Base-by-base conservation (phyloP, 2,888 invertebrate species). In the Portevinia maculata region DNA sequence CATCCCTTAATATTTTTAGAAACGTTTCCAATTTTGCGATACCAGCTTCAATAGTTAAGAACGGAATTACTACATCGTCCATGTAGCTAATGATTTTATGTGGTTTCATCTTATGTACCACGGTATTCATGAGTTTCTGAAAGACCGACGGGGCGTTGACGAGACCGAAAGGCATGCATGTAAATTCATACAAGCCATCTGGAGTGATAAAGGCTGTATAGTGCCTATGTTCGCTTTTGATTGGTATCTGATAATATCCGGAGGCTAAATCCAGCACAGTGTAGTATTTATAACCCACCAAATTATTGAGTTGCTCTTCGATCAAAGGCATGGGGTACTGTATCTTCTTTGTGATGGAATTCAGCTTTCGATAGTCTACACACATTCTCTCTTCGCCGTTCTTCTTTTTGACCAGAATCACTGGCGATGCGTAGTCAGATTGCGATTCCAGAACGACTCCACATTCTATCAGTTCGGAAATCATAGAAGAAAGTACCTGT, bases 391-490 rank as follows among this genome's bases (percentile, higher is more conserved):
- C 17, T 21, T 53, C 21, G 0, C 53, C 57, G 13, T 48, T 64
- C 4, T 74, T 74, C 21, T 64, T 57, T n/a, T 73, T 73, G 0
- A 73, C 53, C 0, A 73, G 13, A 8, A 62, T 55, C 0, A 62
- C 62, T 0, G 53, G 73, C 0, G 73, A 62, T 3, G 62, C 17
- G 11, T 37, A 55, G 3, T 55, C 62, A 1, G 71, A 71, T 11
- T 60, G 41, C 6, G 69, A 70, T 32, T 70, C 70, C 21, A 11
- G 15, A 5, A 64, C 34, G 13, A 48, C 13, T 48, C 62, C 62
- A 21, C 19, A 15, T 41, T 65, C 13, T n/a, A 53, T 39, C 13
- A 44, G 30, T 11, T 67, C 44, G 3, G 55, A 55, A 19, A 67
- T 24, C 67, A 67, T 67, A 7, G 41, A 21, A 11, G 48, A 9